Evolutionary conservation across 2,888 invertebrate species (phyloP).

Genomic region (Epinotia bilunana): DNA sequence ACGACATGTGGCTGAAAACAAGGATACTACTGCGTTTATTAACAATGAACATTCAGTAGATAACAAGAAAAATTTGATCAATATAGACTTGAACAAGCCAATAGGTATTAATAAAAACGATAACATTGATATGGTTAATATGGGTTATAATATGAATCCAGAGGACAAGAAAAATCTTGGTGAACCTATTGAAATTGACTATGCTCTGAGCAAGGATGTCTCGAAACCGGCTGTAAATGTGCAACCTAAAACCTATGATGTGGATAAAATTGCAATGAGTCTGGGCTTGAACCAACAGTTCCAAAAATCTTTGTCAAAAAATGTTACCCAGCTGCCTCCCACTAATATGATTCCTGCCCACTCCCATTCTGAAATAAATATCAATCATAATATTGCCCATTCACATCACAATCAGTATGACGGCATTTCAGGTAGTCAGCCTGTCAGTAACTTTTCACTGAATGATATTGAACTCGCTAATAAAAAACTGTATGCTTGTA

Average conservation of each 20-base stretch:
- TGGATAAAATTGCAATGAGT: slow-evolving; percentile 76
- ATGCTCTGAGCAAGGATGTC: slow-evolving; percentile 59
- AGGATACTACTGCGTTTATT: slow-evolving; percentile 57
- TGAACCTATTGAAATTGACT: slow-evolving; percentile 62
- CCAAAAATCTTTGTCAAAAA: slow-evolving; percentile 64
- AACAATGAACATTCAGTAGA: slow-evolving; percentile 58
- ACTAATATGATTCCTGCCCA: slow-evolving; percentile 70
- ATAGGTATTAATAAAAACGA: slow-evolving; percentile 66
- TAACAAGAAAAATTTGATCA: slow-evolving; percentile 59
- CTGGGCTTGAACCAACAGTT: slow-evolving; percentile 71
- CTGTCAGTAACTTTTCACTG: slow-evolving; percentile 70
- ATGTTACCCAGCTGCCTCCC: slow-evolving; percentile 48
- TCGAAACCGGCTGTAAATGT: slow-evolving; percentile 59
- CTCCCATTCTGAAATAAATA: slow-evolving; percentile 60
- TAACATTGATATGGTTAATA: slow-evolving; percentile 79
- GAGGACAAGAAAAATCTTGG: slow-evolving; percentile 67
- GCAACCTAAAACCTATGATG: slow-evolving; percentile 71
- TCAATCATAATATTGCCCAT: slow-evolving; percentile 68
- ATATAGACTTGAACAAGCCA: slow-evolving; percentile 59
- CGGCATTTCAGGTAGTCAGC: slow-evolving; percentile 61
- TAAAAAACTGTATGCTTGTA: slow-evolving; percentile 74
- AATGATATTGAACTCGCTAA: slow-evolving; percentile 77
- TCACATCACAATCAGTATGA: slow-evolving; percentile 77
- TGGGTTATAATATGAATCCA: slow-evolving; percentile 75
- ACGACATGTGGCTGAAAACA: slow-evolving; percentile 56